Evolutionary conservation across 2,113 vertebrate genomes (phyloP).

Genomic region (Apteryx owenii): DNA sequence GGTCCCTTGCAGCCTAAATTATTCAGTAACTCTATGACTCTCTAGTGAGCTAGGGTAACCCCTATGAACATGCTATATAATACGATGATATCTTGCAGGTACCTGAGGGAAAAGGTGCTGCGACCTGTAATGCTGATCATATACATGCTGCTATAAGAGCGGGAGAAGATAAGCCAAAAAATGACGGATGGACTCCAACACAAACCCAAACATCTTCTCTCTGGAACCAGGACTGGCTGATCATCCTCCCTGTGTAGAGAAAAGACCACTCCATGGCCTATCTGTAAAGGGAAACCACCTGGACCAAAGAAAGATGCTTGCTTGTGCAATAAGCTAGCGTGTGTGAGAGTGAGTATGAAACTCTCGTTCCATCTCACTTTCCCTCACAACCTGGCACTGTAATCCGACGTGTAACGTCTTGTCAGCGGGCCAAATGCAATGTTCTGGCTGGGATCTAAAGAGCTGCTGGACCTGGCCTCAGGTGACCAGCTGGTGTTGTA

Average conservation of each 20-base stretch:
- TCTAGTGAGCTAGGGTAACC: neutral
- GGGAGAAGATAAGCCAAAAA: neutral
- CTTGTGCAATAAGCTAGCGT: neutral
- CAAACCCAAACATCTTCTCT: neutral
- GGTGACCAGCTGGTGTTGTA: neutral
- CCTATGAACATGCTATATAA: neutral
- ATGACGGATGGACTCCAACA: neutral
- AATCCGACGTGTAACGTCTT: neutral
- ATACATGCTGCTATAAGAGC: fast-evolving
- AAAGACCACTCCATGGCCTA: neutral
- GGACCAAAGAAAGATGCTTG: neutral
- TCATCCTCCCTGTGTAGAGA: neutral
- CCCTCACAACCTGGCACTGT: neutral
- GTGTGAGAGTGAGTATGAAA: neutral
- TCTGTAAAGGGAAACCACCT: neutral
- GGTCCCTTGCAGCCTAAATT: neutral
- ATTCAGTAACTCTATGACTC: neutral
- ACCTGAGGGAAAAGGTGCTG: neutral
- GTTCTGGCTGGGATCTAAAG: neutral
- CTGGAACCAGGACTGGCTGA: neutral
- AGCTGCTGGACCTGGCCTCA: neutral
- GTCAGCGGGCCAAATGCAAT: neutral
- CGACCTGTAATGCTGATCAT: fast-evolving
- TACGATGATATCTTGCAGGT: neutral
- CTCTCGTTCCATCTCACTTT: neutral